Evolutionary conservation across 2,888 invertebrate genomes (phyloP).

Genomic region (Chromoteleia sp.): DNA sequence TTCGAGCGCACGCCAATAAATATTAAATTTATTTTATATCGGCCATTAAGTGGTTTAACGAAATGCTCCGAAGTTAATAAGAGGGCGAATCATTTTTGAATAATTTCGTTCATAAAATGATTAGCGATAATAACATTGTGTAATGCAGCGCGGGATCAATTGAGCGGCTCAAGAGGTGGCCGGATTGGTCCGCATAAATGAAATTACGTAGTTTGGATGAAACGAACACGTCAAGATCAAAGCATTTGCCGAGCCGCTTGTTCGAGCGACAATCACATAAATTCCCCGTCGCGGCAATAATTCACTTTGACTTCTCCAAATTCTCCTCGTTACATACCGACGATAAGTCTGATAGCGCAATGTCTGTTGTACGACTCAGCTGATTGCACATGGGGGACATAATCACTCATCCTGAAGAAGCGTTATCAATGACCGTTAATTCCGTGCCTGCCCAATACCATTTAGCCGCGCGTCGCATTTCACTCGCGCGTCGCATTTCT

Average conservation of each 20-base stretch:
- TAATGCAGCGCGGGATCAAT: conserved; percentile 42
- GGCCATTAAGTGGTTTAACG: conserved; percentile 1
- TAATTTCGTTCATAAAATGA: conserved; percentile 13
- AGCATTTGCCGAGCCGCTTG: conserved; percentile 61
- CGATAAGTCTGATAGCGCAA: conserved; percentile 68
- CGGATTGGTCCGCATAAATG: conserved; percentile 57
- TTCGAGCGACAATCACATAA: conserved; percentile 67
- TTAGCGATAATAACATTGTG: conserved; percentile 28
- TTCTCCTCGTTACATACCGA: conserved; percentile 72
- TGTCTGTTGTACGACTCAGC: conserved; percentile 64
- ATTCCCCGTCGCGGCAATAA: conserved; percentile 66
- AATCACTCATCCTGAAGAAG: conserved; percentile 68
- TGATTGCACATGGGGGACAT: conserved; percentile 67
- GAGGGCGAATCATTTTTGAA: conserved; percentile 4
- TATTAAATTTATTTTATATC: conserved; percentile 13
- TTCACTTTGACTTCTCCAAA: conserved; percentile 73
- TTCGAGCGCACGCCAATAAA: background rate
- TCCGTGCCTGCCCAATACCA: conserved; percentile 56
- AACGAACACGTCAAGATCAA: conserved; percentile 66
- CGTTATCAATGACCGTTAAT: conserved; percentile 68
- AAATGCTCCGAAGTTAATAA: conserved; percentile 22
- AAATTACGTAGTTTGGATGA: conserved; percentile 65
- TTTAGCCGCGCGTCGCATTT: conserved; percentile 53
- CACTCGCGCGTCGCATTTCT: conserved; percentile 54
- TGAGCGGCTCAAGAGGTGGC: conserved; percentile 33